Base-by-base conservation (phyloP, 2,113 vertebrate species). In the Paradoxurus hermaphroditus region DNA sequence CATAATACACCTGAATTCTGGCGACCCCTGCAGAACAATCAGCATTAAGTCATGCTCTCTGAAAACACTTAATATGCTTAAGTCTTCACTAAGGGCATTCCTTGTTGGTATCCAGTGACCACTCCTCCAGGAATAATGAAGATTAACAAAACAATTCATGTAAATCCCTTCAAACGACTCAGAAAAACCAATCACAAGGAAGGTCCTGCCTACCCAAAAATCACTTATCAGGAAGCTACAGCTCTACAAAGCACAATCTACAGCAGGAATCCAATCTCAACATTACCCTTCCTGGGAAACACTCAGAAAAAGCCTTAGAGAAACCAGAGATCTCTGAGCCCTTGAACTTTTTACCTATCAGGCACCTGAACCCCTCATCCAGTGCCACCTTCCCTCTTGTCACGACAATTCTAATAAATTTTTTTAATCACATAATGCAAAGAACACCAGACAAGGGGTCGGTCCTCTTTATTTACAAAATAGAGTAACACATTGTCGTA, bases 181-280 rank as follows among this genome's bases (percentile, higher is more conserved):
- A 96, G 83, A 90, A 96, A 98, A 98, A 87, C 70, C 67, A 96
- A 95, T 97, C 91, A 96, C 72, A 87, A 97, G 77, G 68, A 96
- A 46, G 49, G 34, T 41, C 86, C 91, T 86, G 86, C 68, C 65
- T 73, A 95, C 44, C 53, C 21, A 91, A 95, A 95, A 81, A 93
- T 94, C 79, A 86, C 82, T 81, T 79, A 82, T 44, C 14, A 41
- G 79, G 56, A 95, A 78, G 6, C 23, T 27, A 39, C 34, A 78
- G 73, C n/a, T 70, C 67, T 87, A 41, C 3, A 82, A 18, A 86
- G 18, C 53, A 93, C 67, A 90, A 79, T 41, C 59, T 46, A 41
- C 5, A 93, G 6, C 6, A 82, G 39, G 12, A 89, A 89, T 91
- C 83, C 62, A 63, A 83, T 27, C n/a, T 86, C 27, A 7, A 31